These are phyloP conservation scores for Heteromurus nitidus DNA, from an alignment of 2,888 invertebrate genomes.

Conservation along the genomic window DNA sequence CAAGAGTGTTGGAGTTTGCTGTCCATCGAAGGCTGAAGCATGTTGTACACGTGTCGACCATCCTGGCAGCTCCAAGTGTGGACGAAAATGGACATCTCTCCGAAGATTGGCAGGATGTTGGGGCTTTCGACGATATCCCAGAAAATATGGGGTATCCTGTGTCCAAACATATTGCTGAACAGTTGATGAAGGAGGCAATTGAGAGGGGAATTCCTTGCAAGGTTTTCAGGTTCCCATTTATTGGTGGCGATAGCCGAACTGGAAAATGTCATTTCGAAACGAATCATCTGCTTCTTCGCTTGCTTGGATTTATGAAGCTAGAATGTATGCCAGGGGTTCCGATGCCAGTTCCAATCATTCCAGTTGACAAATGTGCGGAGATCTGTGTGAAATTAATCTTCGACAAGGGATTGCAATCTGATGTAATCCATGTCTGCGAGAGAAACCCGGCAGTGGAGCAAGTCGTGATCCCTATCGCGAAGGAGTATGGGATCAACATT, in stretches of 20 bases:
- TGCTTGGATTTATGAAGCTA: constrained; percentile 1
- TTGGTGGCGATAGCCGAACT: constrained; percentile 3
- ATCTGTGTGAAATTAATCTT: constrained; percentile 14
- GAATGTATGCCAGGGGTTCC: constrained; percentile 1
- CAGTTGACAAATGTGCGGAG: constrained; percentile 25
- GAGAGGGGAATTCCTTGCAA: constrained; percentile 39
- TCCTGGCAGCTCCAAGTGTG: background rate
- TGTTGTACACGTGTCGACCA: constrained; percentile 32
- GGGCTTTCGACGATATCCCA: constrained; percentile 8
- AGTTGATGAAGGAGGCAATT: constrained; percentile 30
- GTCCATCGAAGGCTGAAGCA: constrained; percentile 24
- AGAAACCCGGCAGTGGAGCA: background rate
- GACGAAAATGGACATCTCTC: constrained; percentile 11
- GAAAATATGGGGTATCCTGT: constrained; percentile 15
- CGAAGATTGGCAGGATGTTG: constrained; percentile 25
- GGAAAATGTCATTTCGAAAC: constrained; percentile 37
- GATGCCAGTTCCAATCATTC: background rate
- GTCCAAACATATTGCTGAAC: constrained; percentile 33
- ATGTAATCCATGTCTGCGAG: constrained; percentile 7
- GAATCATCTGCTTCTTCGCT: constrained; percentile 11
- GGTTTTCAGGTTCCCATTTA: constrained; percentile 18
- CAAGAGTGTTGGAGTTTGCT: constrained; percentile 32
- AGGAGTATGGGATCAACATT: constrained; percentile 23
- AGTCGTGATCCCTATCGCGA: background rate
- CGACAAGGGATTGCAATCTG: background rate